Evolutionary conservation across 2,797 vertebrate species (phyloP).

Genomic region (Spinibarbus caldwelli): DNA sequence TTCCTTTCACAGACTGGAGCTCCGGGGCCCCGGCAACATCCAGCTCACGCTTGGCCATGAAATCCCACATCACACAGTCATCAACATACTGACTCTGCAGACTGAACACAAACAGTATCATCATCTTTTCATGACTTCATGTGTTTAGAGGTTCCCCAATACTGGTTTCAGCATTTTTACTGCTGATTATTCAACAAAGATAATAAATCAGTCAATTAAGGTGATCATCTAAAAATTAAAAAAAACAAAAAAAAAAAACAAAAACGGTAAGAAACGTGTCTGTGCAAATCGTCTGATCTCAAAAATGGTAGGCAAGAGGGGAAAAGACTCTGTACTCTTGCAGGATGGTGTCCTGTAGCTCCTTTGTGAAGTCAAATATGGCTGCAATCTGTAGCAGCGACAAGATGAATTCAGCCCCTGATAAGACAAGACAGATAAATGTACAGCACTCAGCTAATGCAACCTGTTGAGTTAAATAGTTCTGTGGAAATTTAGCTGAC

Average conservation of each 20-base stretch:
- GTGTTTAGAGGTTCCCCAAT: not conserved
- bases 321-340: slow-evolving; percentile 81
- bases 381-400: slow-evolving; percentile 87
- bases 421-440: slow-evolving; percentile 40
- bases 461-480: not conserved
- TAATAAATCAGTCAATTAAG: not conserved
- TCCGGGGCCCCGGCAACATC: slow-evolving; percentile 73
- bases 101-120: slow-evolving; percentile 67
- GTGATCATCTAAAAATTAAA: not conserved
- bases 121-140: not conserved
- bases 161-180: not conserved
- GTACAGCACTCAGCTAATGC: not conserved
- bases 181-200: not conserved
- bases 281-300: not conserved
- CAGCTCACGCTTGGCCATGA: slow-evolving; percentile 89
- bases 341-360: slow-evolving; percentile 88
- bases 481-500: slow-evolving; percentile 65
- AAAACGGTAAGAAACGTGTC: not conserved
- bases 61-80: slow-evolving; percentile 90
- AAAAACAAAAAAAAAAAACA: not conserved
- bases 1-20: slow-evolving; percentile 77
- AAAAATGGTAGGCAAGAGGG: not conserved
- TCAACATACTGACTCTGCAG: slow-evolving; percentile 82
- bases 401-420: slow-evolving; percentile 86
- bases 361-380: slow-evolving; percentile 91